These are phyloP conservation scores for Drosophila mettleri DNA, from an alignment of 2,888 invertebrate species.

Conservation along the genomic window DNA sequence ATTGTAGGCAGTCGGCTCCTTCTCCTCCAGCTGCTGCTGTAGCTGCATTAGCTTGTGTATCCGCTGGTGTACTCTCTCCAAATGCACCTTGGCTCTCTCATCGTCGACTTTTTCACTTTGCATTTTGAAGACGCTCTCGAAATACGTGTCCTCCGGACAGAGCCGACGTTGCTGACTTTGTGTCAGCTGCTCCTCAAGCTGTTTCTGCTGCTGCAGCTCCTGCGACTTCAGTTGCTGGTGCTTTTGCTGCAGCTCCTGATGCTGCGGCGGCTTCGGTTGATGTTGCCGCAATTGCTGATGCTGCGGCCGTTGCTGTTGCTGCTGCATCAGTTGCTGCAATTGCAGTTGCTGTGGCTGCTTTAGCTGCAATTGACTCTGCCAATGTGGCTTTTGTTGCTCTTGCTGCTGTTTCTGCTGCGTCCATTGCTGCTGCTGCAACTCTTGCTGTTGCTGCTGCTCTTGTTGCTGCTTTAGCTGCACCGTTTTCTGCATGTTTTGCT, in stretches of 20 bases:
- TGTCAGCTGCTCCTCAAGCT: neutral
- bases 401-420: neutral
- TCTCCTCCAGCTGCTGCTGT: conserved; percentile 11
- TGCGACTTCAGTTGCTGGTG: neutral
- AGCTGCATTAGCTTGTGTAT: conserved; percentile 22
- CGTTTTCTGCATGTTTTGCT: no score
- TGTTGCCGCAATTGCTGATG: no score
- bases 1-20: neutral
- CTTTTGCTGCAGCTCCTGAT: neutral
- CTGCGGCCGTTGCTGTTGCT: neutral
- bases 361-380: no score
- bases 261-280: neutral
- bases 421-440: neutral
- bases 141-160: neutral
- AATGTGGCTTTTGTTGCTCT: no score
- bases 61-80: conserved; percentile 2
- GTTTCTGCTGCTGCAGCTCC: neutral
- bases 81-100: neutral
- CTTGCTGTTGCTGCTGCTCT: neutral
- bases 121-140: neutral
- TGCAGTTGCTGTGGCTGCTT: neutral
- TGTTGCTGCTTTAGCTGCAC: neutral
- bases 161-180: no score
- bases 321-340: neutral
- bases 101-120: neutral